These are phyloP conservation scores for Scaptomyza graminum DNA, from an alignment of 1,140 invertebrate species.

Conservation along the genomic window DNA sequence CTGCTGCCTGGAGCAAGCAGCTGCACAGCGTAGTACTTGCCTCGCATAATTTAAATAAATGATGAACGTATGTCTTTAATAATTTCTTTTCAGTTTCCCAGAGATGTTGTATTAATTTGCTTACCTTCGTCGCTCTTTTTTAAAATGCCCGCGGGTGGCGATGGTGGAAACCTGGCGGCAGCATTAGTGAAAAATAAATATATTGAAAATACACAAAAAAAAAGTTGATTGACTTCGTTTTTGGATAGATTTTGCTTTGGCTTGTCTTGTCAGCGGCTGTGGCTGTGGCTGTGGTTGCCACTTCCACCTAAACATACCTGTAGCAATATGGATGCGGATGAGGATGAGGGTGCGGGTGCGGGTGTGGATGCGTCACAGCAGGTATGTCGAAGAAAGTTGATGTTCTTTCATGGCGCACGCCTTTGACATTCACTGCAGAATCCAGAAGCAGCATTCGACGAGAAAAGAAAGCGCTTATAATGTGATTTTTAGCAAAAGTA, in stretches of 20 bases:
- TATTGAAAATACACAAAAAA: constrained; percentile 43
- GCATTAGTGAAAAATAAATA: constrained; percentile 52
- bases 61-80: constrained; percentile 68
- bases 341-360: constrained; percentile 58
- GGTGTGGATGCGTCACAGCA: constrained; percentile 82
- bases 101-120: constrained; percentile 35
- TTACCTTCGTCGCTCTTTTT: constrained; percentile 83
- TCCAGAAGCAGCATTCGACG: constrained; percentile 12
- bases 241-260: background rate
- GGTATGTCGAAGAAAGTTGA: constrained; percentile 83
- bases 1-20: constrained; percentile 1
- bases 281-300: constrained; percentile 21
- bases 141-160: constrained; percentile 79
- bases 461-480: constrained; percentile 51
- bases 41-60: constrained; percentile 76
- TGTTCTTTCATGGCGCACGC: constrained; percentile 83
- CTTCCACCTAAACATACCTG: constrained; percentile 56
- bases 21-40: constrained; percentile 25
- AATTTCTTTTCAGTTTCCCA: constrained; percentile 50
- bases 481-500: constrained; percentile 44
- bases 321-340: constrained; percentile 73
- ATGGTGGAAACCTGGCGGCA: constrained; percentile 75
- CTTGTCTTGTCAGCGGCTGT: constrained; percentile 58
- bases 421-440: constrained; percentile 81
- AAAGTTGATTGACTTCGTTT: constrained; percentile 63